Percentiles rank a stretch among this genome's conserved stretches.
These are phyloP conservation scores for Saimiri boliviensis DNA, from an alignment of 2,113 vertebrate species.

Conservation along the genomic window DNA sequence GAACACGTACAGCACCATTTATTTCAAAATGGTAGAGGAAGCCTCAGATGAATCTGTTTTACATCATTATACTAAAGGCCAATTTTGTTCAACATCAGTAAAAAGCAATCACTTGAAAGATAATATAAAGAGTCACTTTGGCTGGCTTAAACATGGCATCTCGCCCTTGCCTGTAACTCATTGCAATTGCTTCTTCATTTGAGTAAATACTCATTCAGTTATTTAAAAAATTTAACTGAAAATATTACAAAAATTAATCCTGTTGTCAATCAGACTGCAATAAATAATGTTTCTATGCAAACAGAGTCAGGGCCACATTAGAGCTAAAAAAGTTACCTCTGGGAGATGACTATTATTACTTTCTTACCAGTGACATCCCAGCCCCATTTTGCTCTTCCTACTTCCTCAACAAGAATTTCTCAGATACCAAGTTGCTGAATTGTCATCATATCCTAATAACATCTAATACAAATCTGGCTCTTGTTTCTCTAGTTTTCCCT, in stretches of 20 bases:
- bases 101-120: conserved; percentile 42
- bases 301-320: neutral
- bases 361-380: neutral
- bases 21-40: neutral
- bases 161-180: neutral
- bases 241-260: conserved; percentile 27
- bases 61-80: neutral
- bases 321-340: neutral
- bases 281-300: conserved; percentile 51
- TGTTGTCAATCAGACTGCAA: neutral
- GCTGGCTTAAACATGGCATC: neutral
- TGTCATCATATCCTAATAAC: neutral
- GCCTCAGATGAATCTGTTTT: neutral
- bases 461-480: neutral
- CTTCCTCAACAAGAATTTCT: neutral
- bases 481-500: neutral
- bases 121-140: neutral
- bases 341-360: neutral
- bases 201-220: conserved; percentile 24
- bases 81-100: conserved; percentile 27
- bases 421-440: neutral
- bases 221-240: conserved; percentile 18
- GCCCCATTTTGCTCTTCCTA: neutral
- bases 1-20: neutral
- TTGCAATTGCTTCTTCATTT: neutral